Evolutionary conservation across 2,888 invertebrate species (phyloP).

Genomic region (Rhogogaster chlorosoma): DNA sequence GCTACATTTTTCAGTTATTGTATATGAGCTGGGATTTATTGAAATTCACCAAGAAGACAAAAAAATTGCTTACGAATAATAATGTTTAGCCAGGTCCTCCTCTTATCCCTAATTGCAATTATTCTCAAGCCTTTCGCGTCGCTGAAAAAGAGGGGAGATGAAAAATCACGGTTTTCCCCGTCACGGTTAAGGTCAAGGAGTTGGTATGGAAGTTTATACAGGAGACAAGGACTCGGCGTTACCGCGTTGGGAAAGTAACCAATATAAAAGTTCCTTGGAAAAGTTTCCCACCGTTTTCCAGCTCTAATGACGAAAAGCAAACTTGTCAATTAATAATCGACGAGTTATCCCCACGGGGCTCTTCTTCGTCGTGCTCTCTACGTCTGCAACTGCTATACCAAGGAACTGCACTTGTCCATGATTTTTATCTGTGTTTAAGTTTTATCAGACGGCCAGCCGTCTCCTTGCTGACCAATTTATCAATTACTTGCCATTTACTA

Average conservation of each 20-base stretch:
- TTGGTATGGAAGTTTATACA: not conserved
- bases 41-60: not conserved
- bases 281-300: constrained; percentile 12
- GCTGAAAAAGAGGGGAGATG: not conserved
- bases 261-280: constrained; percentile 34
- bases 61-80: not conserved
- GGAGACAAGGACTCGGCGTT: constrained; percentile 13
- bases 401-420: not conserved
- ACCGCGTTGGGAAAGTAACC: not conserved
- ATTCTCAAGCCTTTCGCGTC: constrained; percentile 25
- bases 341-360: constrained; percentile 61
- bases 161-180: not conserved
- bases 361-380: constrained; percentile 49
- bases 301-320: constrained; percentile 64
- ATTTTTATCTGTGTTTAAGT: constrained; percentile 26
- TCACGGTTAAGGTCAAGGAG: constrained; percentile 27
- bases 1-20: not conserved
- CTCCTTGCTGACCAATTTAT: constrained; percentile 31
- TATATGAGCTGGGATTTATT: not conserved
- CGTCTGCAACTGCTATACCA: not conserved
- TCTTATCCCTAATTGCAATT: constrained; percentile 17
- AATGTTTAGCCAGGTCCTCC: not conserved
- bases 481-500: constrained; percentile 35
- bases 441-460: constrained; percentile 1
- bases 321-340: constrained; percentile 72